Evolutionary conservation across 2,797 vertebrate species (phyloP).

Genomic region (Epinephelus awoara): DNA sequence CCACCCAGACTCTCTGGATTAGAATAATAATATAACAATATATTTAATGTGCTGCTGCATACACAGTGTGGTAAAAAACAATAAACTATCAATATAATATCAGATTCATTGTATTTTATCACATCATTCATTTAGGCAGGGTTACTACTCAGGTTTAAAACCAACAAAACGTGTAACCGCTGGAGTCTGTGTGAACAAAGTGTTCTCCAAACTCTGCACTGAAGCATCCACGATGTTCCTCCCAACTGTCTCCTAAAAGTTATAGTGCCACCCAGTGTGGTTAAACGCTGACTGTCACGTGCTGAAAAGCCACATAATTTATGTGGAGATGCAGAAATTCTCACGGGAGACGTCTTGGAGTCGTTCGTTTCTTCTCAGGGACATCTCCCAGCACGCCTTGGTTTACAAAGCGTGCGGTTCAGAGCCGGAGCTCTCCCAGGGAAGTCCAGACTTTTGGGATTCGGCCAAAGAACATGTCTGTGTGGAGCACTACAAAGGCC

Average conservation of each 20-base stretch:
- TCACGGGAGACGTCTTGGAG: conserved; percentile 38
- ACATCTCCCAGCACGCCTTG: conserved; percentile 25
- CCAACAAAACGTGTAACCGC: not conserved
- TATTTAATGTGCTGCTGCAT: not conserved
- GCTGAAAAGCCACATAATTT: conserved; percentile 53
- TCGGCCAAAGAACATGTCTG: conserved; percentile 35
- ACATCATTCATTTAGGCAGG: not conserved
- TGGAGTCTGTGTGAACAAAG: conserved; percentile 1
- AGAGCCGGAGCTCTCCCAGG: conserved; percentile 23
- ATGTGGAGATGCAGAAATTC: conserved; percentile 35
- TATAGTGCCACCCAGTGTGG: conserved; percentile 46
- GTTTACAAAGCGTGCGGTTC: conserved; percentile 30
- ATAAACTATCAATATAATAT: not conserved
- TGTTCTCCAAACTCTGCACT: not conserved
- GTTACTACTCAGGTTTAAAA: not conserved
- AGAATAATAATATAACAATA: conserved; percentile 1
- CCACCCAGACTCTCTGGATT: not conserved
- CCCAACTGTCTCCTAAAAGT: conserved; percentile 24
- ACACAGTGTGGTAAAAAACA: not conserved
- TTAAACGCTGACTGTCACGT: conserved; percentile 41
- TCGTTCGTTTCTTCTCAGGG: conserved; percentile 14
- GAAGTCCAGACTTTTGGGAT: conserved; percentile 47
- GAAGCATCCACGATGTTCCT: not conserved
- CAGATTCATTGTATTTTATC: not conserved
- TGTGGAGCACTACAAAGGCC: conserved; percentile 13